phyloP scores from a whole-genome alignment of 2,797 vertebrate species.

The Lindbergichthys nudifrons region DNA sequence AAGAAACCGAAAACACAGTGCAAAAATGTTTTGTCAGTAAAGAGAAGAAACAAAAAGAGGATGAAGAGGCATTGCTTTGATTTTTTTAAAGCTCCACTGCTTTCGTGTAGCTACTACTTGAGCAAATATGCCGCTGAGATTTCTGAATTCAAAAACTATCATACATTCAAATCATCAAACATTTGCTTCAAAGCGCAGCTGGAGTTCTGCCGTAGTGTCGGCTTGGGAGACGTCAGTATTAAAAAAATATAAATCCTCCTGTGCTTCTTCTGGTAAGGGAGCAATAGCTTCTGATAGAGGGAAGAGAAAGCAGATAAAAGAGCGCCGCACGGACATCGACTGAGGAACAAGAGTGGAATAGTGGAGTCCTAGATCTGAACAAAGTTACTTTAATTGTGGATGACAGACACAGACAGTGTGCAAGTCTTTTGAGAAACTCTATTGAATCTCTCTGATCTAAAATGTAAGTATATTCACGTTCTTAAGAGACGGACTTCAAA shows the following conservation, averaged over 20 bases:
- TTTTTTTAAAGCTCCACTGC: conserved; percentile 7
- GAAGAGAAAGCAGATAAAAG: conserved; percentile 38
- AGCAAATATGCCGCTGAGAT: conserved; percentile 38
- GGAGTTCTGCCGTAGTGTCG: conserved; percentile 25
- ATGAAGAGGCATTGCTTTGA: conserved; percentile 12
- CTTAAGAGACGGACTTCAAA: neutral
- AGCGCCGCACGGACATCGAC: conserved; percentile 1
- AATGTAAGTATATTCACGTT: conserved; percentile 11
- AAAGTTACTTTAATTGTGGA: conserved; percentile 21
- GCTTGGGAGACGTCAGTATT: conserved; percentile 24
- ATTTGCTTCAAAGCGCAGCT: conserved; percentile 61
- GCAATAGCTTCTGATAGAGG: conserved; percentile 35
- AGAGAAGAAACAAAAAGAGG: neutral
- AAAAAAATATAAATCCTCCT: conserved; percentile 53
- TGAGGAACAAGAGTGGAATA: neutral
- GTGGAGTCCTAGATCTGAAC: conserved; percentile 10
- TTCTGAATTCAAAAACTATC: conserved; percentile 41
- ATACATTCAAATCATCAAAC: conserved; percentile 46
- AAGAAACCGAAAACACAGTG: neutral
- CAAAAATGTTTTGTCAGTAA: neutral
- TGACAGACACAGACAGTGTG: conserved; percentile 14
- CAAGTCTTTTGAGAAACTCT: conserved; percentile 2
- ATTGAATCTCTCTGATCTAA: conserved; percentile 1
- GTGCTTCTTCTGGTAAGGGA: conserved; percentile 32
- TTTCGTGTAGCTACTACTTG: conserved; percentile 13